phyloP scores from a whole-genome alignment of 2,797 vertebrate species.

The Gymnodraco acuticeps region DNA sequence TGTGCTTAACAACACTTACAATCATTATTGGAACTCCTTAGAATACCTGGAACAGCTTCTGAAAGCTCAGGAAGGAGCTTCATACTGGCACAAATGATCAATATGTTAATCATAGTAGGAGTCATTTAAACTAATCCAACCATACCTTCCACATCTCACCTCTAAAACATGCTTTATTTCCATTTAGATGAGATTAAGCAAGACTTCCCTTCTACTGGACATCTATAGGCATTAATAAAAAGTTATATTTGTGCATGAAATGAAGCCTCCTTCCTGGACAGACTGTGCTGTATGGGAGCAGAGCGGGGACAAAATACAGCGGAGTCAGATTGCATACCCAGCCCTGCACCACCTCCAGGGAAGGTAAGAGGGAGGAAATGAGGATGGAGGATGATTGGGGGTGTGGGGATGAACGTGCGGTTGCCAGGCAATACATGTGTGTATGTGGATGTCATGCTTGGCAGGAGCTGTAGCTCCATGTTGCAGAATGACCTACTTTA shows the following conservation, averaged over 20 bases:
- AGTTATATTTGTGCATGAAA: conserved; percentile 12
- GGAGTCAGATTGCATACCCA: conserved; percentile 52
- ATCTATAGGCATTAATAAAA: neutral
- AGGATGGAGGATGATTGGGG: conserved; percentile 28
- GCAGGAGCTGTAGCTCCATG: conserved; percentile 70
- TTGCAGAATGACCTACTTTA: conserved; percentile 85
- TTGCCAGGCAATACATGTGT: conserved; percentile 68
- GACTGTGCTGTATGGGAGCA: conserved; percentile 1
- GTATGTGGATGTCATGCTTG: conserved; percentile 72
- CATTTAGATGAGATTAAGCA: neutral
- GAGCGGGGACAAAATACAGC: conserved; percentile 48
- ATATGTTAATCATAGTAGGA: neutral
- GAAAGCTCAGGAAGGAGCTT: neutral
- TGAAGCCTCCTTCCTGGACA: conserved; percentile 1
- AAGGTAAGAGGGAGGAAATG: conserved; percentile 56
- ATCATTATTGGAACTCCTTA: neutral
- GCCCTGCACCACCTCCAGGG: conserved; percentile 49
- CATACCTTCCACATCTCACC: neutral
- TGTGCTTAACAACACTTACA: neutral
- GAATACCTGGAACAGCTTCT: neutral
- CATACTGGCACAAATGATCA: neutral
- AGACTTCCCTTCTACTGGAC: neutral
- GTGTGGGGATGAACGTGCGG: conserved; percentile 28
- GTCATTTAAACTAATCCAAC: neutral
- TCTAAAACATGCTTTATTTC: neutral